phyloP scores from a whole-genome alignment of 2,113 vertebrate genomes.

The Pelecanoides urinatrix region DNA sequence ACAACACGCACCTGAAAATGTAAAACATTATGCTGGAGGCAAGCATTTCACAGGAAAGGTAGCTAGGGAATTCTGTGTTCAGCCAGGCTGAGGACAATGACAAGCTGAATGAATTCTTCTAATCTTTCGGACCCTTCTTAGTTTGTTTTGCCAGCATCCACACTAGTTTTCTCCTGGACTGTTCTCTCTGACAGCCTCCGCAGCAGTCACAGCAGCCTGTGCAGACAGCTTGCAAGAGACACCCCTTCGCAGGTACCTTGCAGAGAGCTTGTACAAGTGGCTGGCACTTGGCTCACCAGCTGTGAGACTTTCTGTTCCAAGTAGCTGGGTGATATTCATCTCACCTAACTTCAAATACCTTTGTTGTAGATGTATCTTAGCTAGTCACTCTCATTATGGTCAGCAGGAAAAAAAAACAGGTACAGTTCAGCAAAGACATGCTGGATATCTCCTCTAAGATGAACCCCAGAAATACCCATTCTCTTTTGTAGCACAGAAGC shows the following conservation, averaged over 20 bases:
- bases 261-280: background rate
- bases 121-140: background rate
- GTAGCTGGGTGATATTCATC: background rate
- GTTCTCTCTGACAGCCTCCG: accelerated
- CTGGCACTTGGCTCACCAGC: background rate
- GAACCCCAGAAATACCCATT: background rate
- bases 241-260: background rate
- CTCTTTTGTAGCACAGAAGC: background rate
- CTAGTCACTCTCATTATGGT: too few relatives aligned
- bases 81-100: background rate
- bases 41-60: background rate
- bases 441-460: background rate
- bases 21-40: background rate
- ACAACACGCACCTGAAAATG: background rate
- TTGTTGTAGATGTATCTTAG: background rate
- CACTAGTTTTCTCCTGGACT: background rate
- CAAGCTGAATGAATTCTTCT: background rate
- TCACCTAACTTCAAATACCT: background rate
- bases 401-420: background rate
- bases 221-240: background rate
- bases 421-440: background rate
- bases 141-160: background rate
- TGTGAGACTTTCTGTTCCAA: background rate
- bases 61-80: background rate
- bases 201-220: background rate